Conservation (phyloP, 2,113 vertebrate genomes). For the Cettia cetti region DNA sequence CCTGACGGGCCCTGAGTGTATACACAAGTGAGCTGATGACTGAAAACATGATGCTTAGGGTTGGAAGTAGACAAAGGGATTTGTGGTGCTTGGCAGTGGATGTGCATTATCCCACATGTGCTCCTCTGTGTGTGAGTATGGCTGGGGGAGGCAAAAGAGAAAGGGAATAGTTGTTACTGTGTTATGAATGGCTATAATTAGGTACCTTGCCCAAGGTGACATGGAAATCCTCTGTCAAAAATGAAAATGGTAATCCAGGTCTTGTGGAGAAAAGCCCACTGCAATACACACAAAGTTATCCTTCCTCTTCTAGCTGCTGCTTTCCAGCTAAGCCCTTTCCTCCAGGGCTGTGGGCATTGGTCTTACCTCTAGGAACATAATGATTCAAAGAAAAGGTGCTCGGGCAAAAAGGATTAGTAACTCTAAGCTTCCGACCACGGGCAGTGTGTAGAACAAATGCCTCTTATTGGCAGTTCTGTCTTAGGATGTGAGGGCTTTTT, state of each 20-base stretch:
- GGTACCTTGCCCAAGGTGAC: constrained; percentile 32
- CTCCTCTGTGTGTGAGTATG: neutral
- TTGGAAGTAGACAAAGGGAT: neutral
- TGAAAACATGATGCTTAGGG: accelerated
- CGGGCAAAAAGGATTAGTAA: neutral
- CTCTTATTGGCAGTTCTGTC: neutral
- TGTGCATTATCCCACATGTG: accelerated
- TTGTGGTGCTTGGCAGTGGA: neutral
- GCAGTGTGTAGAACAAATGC: neutral
- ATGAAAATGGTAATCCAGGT: constrained; percentile 1
- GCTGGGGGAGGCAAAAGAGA: neutral
- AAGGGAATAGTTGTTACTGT: neutral
- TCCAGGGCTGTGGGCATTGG: neutral
- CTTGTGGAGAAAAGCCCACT: neutral
- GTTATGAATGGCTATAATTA: constrained; percentile 37
- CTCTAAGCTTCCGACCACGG: neutral
- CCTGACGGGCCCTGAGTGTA: neutral
- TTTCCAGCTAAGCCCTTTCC: constrained; percentile 8
- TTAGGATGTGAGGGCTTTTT: neutral
- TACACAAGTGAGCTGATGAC: neutral
- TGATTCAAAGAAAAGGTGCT: neutral
- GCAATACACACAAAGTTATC: neutral
- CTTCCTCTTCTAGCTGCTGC: neutral
- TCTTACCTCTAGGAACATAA: neutral
- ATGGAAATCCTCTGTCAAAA: constrained; percentile 16